Base-by-base conservation (phyloP, 2,113 vertebrate genomes). In the Sphaerodactylus townsendi region DNA sequence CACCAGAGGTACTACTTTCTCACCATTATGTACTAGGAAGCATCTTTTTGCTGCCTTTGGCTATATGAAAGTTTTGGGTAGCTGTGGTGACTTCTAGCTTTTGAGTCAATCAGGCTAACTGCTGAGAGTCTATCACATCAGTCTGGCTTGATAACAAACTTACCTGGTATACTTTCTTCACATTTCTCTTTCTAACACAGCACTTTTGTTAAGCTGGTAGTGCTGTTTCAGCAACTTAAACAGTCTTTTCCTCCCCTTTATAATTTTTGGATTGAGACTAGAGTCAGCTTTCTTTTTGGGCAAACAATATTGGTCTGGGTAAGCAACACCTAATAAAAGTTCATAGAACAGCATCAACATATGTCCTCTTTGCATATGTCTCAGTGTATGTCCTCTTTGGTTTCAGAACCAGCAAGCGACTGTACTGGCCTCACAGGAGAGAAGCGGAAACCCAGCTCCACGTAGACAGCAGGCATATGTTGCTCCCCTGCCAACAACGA, bases 401-500 rank as follows among this genome's bases (percentile, higher is more conserved):
- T 85, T 81, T 92, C 96, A 99, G 97, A 98, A 97, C 88, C 98
- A 98, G 95, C 97, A 96, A 46, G 89, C 97, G 21, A 90, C 97
- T 76, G 93, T 97, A 92, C 95, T 97, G 78, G 95, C 97, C 71
- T 95, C 97, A 11, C 97, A 97, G 76, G 98, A 98, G 88, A 95
- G 96, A 93, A 97, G 93, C 50, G 93, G 95, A 90, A 95, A 97
- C 2, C 92, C 96, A 81, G 96, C 97, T 68, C 95, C 98, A 3
- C 96, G 97, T 74, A 96, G 97, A 70, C 98, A 98, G 95, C 97
- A 98, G 86, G 96, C 98, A 0, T 98, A 97, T 46, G 97, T 97
- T 92, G 94, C 96, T 56, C 96, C 98, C 0, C 97, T 98, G 33
- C 90, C 97, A 0, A 95, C 94, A 72, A 94, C 97, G 65, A 93